Percentiles rank a stretch among this genome's conserved stretches.
phyloP scores from a whole-genome alignment of 2,113 vertebrate genomes.

The Alosa alosa region DNA sequence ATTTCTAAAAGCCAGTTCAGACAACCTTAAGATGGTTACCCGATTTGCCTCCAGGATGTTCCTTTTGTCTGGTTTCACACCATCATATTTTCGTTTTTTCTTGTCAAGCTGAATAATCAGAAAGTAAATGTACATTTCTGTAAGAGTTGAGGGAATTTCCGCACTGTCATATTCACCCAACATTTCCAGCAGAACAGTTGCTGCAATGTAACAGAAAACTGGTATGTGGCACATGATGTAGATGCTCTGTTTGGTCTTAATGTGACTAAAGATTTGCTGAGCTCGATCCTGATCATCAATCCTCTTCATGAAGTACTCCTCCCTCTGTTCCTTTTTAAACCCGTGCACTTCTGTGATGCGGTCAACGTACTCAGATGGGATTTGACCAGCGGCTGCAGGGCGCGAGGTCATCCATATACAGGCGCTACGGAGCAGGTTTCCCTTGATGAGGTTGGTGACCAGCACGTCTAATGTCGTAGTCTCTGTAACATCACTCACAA shows the following conservation, averaged over 20 bases:
- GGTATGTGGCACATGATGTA: slow-evolving; percentile 39
- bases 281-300: background rate
- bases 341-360: slow-evolving; percentile 30
- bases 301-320: slow-evolving; percentile 32
- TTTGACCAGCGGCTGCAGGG: background rate
- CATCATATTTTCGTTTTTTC: background rate
- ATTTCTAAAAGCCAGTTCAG: slow-evolving; percentile 23
- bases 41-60: background rate
- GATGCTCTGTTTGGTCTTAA: slow-evolving; percentile 24
- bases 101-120: slow-evolving; percentile 15
- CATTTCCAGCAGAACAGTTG: slow-evolving; percentile 17
- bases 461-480: background rate
- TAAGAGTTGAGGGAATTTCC: background rate
- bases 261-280: slow-evolving; percentile 13
- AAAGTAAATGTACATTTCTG: background rate
- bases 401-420: background rate
- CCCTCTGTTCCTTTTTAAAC: slow-evolving; percentile 29
- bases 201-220: slow-evolving; percentile 32
- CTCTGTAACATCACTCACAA: background rate
- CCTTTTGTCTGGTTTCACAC: background rate
- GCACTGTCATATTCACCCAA: background rate
- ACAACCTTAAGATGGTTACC: slow-evolving; percentile 21
- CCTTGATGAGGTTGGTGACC: background rate
- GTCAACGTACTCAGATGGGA: slow-evolving; percentile 19
- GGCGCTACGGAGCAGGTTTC: background rate